Evolutionary conservation across 2,888 invertebrate species (phyloP).

Genomic region (Cerastoderma edule): DNA sequence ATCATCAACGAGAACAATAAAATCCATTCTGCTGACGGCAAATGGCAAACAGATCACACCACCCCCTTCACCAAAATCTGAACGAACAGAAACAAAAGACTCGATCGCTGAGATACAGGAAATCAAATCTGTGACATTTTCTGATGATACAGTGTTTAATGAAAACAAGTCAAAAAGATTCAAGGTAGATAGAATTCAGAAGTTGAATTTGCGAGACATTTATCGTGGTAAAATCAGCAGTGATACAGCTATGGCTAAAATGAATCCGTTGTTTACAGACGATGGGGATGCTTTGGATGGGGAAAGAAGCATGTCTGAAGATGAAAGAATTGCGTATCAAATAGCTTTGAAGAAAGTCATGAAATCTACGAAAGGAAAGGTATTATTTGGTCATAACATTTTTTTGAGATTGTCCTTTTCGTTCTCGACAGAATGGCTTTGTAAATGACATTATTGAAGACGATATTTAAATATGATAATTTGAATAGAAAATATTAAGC

Average conservation of each 20-base stretch:
- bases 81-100: constrained; percentile 19
- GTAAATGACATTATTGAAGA: no score
- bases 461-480: no score
- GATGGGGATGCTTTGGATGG: constrained; percentile 45
- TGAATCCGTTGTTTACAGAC: constrained; percentile 68
- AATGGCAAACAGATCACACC: constrained; percentile 20
- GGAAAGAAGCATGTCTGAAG: constrained; percentile 58
- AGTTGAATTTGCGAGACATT: constrained; percentile 63
- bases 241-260: constrained; percentile 60
- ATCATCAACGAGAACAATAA: constrained; percentile 49
- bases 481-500: no score
- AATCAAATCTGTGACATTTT: constrained; percentile 70
- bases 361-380: constrained; percentile 41
- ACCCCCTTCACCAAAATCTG: constrained; percentile 5
- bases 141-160: constrained; percentile 73
- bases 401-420: not conserved
- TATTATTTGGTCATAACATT: not conserved
- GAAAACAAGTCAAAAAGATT: constrained; percentile 70
- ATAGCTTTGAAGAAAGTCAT: constrained; percentile 47
- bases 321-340: constrained; percentile 61
- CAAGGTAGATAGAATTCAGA: constrained; percentile 62
- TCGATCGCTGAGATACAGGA: constrained; percentile 59
- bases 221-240: constrained; percentile 62
- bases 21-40: constrained; percentile 63
- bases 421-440: not conserved